Evolutionary conservation across 2,797 vertebrate species (phyloP), one percentile per base, ranked within the genome.

Genomic region (Erpetoichthys calabaricus): DNA sequence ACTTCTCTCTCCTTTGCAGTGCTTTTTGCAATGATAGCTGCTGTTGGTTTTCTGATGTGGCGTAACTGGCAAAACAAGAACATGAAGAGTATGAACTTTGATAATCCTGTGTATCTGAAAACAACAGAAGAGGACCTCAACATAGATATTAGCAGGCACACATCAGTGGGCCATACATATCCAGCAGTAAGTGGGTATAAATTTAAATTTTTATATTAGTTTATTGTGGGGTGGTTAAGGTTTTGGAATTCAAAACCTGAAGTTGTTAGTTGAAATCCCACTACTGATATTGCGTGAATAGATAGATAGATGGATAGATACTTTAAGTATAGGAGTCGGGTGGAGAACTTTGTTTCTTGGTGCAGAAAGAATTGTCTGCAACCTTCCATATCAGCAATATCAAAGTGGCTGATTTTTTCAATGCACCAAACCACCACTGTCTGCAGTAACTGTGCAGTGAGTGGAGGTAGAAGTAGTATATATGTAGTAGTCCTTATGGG

Each of bases 61-160:
- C 80, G 89, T 47, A 98, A 99, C 68, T 99, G 96, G 96, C 93
- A 96, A 66, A 82, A 88, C 62, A 98, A 88, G 75, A 98, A 97
- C 70, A 94, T 97, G 83, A 99, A 98, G 76, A 98, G 94, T 76
- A 99, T 99, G 96, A 98, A 98, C 75, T 98, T 99, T 57, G 96
- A 99, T 79, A 99, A 99, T 73, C 96, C 96, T 0, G 96, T 99
- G 45, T 99, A 98, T 73, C 74, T 98, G 67, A 99, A 99, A 78
- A 99, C 96, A 53, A 98, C 94, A 1, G 96, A 99, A 68, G 95
- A 99, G 59, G 95, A 99, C 68, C 80, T 98, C 25, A 91, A 90
- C 62, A 92, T 99, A 50, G 91, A 98, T 69, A 93, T 98, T 57
- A 92, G 83, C 56, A 85, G 92, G 66, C 94, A 97, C 63, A 63